Evolutionary conservation across 2,888 invertebrate species (phyloP), one percentile per base, ranked within the genome.

Genomic region (Notocelia uddmanniana): DNA sequence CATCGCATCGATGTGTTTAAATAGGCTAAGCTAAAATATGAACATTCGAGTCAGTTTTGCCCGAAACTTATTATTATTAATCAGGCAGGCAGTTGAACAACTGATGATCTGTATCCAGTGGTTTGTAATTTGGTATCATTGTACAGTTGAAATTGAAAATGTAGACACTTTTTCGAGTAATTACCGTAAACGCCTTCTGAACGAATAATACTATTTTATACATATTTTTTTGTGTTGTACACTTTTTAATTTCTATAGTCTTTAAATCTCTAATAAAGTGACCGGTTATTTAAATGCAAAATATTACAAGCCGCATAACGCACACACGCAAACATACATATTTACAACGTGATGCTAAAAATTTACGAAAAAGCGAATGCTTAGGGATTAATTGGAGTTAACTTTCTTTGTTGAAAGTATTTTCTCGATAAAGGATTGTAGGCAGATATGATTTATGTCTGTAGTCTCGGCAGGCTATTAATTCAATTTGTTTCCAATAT

Each of bases 401-500:
- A n/a, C 11, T 23, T 45, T 21, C 48, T 50, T 34, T 69, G 23
- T 70, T 23, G 37, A 70, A 57, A 52, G 69, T 26, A 52, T 69
- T 70, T 63, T 78, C 80, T 78, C 70, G 54, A 74, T 77, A 83
- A 80, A 76, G 76, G 76, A 78, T 81, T 83, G 86, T 87, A 86
- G 87, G 86, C 77, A 79, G 85, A 75, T 77, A 81, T 84, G 83
- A 88, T 85, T 86, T 84, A 86, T 82, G 80, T 79, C 60, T 69
- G 75, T 76, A 78, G 77, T 77, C 76, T 80, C 79, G 78, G 76
- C 78, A 74, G 77, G 80, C 79, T 81, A 84, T 88, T 85, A 86
- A 87, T 85, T 86, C 77, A 82, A 85, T 86, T 85, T 83, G 82
- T 85, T 85, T 86, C 85, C 79, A 83, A 82, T 84, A 83, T 82